Conservation (phyloP, 2,888 invertebrate genomes). For the Eretmocerus hayati region DNA sequence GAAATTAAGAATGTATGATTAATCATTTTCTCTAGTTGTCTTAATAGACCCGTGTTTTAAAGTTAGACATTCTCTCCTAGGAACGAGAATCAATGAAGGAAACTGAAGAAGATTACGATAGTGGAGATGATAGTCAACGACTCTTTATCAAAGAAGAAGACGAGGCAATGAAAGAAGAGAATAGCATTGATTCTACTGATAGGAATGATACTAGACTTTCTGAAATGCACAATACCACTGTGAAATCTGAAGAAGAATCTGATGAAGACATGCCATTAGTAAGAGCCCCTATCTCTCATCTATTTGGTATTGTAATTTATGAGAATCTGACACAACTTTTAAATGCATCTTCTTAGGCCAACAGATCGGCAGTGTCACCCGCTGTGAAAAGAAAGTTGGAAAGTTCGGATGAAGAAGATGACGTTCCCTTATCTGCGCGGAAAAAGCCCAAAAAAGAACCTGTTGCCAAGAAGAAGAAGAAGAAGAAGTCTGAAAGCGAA, state of each 20-base stretch:
- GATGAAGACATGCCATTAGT: conserved; percentile 75
- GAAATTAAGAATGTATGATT: conserved; percentile 15
- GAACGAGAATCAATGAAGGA: conserved; percentile 58
- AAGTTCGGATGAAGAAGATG: conserved; percentile 56
- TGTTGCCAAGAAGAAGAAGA: conserved; percentile 53
- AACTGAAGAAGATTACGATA: conserved; percentile 42
- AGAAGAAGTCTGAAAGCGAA: conserved; percentile 38
- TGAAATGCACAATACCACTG: conserved; percentile 42
- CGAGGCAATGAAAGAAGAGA: conserved; percentile 38
- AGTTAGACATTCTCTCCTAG: conserved; percentile 33
- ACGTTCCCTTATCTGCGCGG: conserved; percentile 59
- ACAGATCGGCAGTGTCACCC: conserved; percentile 30
- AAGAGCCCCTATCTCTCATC: conserved; percentile 26
- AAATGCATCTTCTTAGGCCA: conserved; percentile 25
- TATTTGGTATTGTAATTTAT: too few relatives aligned
- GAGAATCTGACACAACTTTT: too few relatives aligned
- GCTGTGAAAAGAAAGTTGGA: conserved; percentile 49
- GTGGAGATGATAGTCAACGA: conserved; percentile 51
- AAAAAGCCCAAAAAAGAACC: conserved; percentile 62
- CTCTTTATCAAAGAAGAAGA: conserved; percentile 49
- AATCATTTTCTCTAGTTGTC: background rate
- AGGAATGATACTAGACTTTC: conserved; percentile 41
- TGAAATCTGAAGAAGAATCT: conserved; percentile 49
- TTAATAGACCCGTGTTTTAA: background rate
- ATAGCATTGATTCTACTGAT: conserved; percentile 36